These are phyloP conservation scores for Catharus bicknelli DNA, from an alignment of 2,113 vertebrate species.

Conservation along the genomic window DNA sequence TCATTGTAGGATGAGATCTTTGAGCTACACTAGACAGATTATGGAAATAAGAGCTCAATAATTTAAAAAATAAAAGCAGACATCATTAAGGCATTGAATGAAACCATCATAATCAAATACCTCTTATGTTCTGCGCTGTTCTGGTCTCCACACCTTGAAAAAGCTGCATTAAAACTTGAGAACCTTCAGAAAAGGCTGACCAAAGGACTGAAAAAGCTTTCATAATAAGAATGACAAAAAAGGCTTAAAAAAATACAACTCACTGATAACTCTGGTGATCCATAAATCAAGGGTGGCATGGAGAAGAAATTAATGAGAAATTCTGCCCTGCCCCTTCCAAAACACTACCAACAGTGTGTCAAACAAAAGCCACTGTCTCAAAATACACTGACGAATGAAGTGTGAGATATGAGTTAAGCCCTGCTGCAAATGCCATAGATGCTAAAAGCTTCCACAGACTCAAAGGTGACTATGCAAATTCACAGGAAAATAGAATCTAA, in stretches of 20 bases:
- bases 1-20: not conserved
- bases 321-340: not conserved
- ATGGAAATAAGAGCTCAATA: not conserved
- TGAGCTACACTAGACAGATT: not conserved
- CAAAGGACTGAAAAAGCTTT: not conserved
- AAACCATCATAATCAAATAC: not conserved
- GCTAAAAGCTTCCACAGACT: not conserved
- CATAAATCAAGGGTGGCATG: not conserved
- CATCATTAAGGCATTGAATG: not conserved
- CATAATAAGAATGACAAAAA: not conserved
- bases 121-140: not conserved
- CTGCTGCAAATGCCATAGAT: not conserved
- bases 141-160: not conserved
- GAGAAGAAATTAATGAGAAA: not conserved
- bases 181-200: not conserved
- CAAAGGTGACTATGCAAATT: not conserved
- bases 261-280: not conserved
- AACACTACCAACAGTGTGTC: not conserved
- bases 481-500: not conserved
- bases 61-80: not conserved
- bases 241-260: not conserved
- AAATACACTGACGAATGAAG: not conserved
- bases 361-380: not conserved
- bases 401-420: not conserved
- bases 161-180: not conserved